Conservation (phyloP, 2,797 vertebrate species). For the Alfaro cultratus region DNA sequence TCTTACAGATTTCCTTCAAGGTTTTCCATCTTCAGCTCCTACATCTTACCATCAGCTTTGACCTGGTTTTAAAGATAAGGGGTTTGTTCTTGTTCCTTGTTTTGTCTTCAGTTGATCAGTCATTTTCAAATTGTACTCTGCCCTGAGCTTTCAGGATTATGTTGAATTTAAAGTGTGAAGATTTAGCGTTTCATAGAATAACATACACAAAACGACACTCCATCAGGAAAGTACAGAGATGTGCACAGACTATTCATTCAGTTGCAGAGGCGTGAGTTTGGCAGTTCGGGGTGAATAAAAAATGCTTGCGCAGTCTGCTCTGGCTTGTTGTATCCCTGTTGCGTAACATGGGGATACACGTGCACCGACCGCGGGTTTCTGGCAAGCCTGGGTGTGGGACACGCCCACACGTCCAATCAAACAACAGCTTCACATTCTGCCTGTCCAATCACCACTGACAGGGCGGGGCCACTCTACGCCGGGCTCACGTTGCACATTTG, state of each 20-base stretch:
- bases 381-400: background rate
- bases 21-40: background rate
- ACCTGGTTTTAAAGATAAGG: background rate
- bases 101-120: background rate
- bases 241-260: slow-evolving; percentile 17
- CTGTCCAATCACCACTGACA: slow-evolving; percentile 52
- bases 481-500: slow-evolving; percentile 81
- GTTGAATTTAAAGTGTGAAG: background rate
- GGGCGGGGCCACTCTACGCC: slow-evolving; percentile 46
- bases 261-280: background rate
- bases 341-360: slow-evolving; percentile 78
- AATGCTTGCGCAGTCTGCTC: slow-evolving; percentile 1
- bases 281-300: background rate
- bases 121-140: background rate
- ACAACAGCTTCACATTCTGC: accelerated
- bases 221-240: background rate
- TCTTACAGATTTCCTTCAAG: background rate
- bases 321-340: slow-evolving; percentile 57
- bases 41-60: background rate
- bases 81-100: background rate
- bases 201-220: background rate
- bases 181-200: background rate
- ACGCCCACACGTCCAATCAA: slow-evolving; percentile 57
- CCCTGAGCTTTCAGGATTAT: background rate
- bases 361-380: slow-evolving; percentile 56